Conservation (phyloP, 2,113 vertebrate genomes). For the Deroptyus accipitrinus region DNA sequence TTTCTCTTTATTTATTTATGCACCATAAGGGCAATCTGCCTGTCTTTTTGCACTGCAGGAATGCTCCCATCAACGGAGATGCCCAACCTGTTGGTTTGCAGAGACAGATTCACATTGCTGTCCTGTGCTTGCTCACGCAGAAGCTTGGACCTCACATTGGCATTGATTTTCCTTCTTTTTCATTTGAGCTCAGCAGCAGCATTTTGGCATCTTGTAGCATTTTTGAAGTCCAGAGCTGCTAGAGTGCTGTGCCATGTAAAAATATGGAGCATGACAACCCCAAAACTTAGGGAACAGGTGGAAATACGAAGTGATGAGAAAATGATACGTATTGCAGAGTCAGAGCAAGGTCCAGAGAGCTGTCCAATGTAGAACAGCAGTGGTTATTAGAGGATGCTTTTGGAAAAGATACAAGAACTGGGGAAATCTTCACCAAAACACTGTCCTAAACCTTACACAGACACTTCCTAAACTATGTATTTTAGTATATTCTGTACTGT, state of each 20-base stretch:
- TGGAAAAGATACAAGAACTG: background rate
- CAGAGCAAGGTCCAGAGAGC: background rate
- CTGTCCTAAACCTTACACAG: background rate
- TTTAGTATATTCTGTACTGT: background rate
- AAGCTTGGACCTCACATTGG: background rate
- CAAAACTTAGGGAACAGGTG: background rate
- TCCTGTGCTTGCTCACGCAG: background rate
- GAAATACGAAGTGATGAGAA: background rate
- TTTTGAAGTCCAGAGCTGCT: background rate
- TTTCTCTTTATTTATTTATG: background rate
- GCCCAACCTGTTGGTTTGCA: background rate
- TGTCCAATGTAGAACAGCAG: background rate
- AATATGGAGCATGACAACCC: background rate
- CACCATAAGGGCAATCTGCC: background rate
- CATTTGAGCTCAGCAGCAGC: background rate
- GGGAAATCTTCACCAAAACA: background rate
- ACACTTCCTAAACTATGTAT: background rate
- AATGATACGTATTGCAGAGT: background rate
- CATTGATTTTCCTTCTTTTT: background rate
- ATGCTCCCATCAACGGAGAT: background rate
- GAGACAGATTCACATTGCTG: background rate
- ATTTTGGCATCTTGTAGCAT: background rate
- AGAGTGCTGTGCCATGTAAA: background rate
- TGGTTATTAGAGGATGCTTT: background rate
- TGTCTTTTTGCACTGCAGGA: background rate